A percentile compares a stretch with the other conserved stretches of the same genome.
Conservation (phyloP, 2,797 vertebrate species). For the Tapirus indicus region DNA sequence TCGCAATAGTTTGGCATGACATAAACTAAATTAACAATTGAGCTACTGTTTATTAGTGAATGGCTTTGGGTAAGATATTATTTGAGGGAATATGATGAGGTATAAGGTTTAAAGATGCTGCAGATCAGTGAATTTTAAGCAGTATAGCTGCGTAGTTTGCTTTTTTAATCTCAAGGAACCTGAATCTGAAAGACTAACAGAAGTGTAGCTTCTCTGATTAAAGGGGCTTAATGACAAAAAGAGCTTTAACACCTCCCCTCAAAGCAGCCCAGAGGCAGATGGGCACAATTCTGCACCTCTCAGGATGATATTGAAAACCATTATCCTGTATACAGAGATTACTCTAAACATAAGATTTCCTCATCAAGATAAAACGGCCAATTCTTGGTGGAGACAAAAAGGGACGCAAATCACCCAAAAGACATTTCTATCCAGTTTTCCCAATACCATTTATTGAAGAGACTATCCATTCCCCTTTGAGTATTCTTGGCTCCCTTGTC, state of each 20-base stretch:
- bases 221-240: background rate
- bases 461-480: background rate
- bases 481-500: background rate
- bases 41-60: background rate
- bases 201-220: background rate
- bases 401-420: background rate
- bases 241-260: background rate
- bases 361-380: background rate
- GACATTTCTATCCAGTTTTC: background rate
- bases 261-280: background rate
- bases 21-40: slow-evolving; percentile 11
- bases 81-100: background rate
- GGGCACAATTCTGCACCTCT: background rate
- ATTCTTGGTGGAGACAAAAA: background rate
- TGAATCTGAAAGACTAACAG: background rate
- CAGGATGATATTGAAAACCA: background rate
- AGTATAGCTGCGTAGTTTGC: background rate
- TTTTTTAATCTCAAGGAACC: background rate
- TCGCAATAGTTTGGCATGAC: background rate
- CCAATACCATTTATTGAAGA: background rate
- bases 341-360: background rate
- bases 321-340: background rate
- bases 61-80: background rate
- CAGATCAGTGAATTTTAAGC: background rate
- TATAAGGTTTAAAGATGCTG: background rate